Evolutionary conservation across 1,140 invertebrate species (phyloP).

Genomic region (Scylla paramamosain): DNA sequence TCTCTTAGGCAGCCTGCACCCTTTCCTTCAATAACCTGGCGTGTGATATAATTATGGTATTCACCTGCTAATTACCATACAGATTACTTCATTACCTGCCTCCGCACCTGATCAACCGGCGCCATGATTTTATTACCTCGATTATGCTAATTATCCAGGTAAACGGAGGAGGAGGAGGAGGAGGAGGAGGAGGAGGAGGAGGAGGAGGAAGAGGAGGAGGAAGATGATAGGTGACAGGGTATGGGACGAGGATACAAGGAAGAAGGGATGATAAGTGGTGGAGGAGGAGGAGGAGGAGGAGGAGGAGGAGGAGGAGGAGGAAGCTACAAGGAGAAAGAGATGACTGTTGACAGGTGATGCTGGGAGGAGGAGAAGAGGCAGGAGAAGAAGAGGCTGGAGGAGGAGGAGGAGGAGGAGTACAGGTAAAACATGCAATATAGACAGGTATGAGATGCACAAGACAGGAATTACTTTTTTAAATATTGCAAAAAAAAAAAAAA

Average conservation of each 20-base stretch:
- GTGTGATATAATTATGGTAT: slow-evolving; percentile 46
- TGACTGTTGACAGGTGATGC: too few relatives aligned
- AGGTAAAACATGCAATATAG: too few relatives aligned
- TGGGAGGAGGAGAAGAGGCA: too few relatives aligned
- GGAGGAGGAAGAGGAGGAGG: not conserved
- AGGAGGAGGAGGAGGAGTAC: too few relatives aligned
- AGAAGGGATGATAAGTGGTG: not conserved
- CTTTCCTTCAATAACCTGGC: not conserved
- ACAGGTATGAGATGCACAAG: too few relatives aligned
- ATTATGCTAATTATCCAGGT: slow-evolving; percentile 56
- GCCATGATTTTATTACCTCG: slow-evolving; percentile 53
- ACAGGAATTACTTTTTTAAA: too few relatives aligned
- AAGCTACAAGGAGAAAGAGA: too few relatives aligned
- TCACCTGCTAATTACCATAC: slow-evolving; percentile 42
- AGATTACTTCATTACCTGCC: slow-evolving; percentile 50
- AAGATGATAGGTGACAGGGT: not conserved
- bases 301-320: not conserved
- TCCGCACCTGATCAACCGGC: slow-evolving; percentile 47
- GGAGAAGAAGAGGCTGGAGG: too few relatives aligned
- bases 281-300: not conserved
- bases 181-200: not conserved
- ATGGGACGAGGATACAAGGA: not conserved
- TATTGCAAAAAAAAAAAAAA: too few relatives aligned
- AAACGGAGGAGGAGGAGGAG: slow-evolving; percentile 1
- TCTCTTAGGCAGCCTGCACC: too few relatives aligned